These are phyloP conservation scores for Cotesia glomerata DNA, from an alignment of 1,140 invertebrate genomes.

Conservation along the genomic window DNA sequence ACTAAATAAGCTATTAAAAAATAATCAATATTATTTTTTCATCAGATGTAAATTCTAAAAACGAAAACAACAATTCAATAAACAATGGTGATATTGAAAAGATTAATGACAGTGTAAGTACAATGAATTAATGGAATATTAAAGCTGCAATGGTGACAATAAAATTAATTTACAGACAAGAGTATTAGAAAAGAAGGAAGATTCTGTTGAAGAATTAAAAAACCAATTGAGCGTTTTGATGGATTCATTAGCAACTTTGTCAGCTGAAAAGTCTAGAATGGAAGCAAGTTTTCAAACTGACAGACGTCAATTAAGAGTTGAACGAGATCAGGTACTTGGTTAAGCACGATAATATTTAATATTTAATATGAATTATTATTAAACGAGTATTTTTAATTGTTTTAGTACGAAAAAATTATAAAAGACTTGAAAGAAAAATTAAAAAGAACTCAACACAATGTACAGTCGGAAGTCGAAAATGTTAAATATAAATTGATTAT, in stretches of 20 bases:
- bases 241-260: conserved; percentile 78
- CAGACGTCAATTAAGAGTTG: conserved; percentile 74
- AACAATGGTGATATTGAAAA: too few species aligned
- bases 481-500: conserved; percentile 75
- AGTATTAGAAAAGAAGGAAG: conserved; percentile 33
- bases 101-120: too few species aligned
- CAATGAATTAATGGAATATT: neutral
- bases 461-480: conserved; percentile 70
- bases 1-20: too few species aligned
- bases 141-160: neutral
- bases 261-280: conserved; percentile 81
- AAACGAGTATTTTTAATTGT: conserved; percentile 5
- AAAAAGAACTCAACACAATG: conserved; percentile 66
- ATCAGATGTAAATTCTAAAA: too few species aligned
- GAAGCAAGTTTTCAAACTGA: conserved; percentile 83
- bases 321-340: conserved; percentile 66
- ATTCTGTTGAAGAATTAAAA: conserved; percentile 60
- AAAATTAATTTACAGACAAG: conserved; percentile 11
- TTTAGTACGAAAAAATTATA: conserved; percentile 72
- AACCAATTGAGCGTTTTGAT: conserved; percentile 72
- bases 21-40: too few species aligned
- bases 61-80: too few species aligned
- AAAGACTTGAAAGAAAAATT: conserved; percentile 69
- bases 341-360: too few species aligned
- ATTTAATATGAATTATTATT: too few species aligned